Evolutionary conservation across 2,113 vertebrate species (phyloP).

Genomic region (Ammospiza caudacuta): DNA sequence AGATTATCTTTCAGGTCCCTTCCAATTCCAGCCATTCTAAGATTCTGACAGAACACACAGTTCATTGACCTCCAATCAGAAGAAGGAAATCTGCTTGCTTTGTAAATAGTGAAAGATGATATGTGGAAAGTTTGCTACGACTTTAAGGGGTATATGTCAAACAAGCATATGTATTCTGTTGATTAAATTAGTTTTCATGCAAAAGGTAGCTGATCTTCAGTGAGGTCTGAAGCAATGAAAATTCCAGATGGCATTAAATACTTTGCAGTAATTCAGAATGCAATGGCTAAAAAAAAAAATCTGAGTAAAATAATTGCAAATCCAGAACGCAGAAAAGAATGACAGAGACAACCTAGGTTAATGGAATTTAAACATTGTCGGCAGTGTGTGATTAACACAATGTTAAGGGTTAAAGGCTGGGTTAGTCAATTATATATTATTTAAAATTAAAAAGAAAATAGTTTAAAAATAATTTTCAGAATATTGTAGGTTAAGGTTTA

Average conservation of each 20-base stretch:
- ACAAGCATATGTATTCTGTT: fast-evolving
- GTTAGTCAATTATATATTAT: not conserved
- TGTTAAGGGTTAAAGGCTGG: not conserved
- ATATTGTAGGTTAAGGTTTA: not conserved
- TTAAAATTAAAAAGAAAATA: not conserved
- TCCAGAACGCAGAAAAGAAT: not conserved
- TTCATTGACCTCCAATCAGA: not conserved
- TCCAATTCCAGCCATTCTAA: not conserved
- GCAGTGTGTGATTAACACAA: not conserved
- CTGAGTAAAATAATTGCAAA: not conserved
- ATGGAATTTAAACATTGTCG: not conserved
- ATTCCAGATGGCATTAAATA: not conserved
- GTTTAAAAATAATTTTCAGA: not conserved
- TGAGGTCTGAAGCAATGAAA: not conserved
- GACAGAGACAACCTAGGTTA: not conserved
- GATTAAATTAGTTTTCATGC: not conserved
- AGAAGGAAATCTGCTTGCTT: not conserved
- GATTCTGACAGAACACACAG: not conserved
- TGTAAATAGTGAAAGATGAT: not conserved
- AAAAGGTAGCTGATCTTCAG: not conserved
- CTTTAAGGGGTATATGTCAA: not conserved
- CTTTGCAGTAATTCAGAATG: not conserved
- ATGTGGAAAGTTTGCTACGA: not conserved
- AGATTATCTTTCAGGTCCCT: not conserved
- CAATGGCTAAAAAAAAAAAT: not conserved